phyloP scores from a whole-genome alignment of 2,797 vertebrate species.

The Lepidocolaptes lacrymiger region DNA sequence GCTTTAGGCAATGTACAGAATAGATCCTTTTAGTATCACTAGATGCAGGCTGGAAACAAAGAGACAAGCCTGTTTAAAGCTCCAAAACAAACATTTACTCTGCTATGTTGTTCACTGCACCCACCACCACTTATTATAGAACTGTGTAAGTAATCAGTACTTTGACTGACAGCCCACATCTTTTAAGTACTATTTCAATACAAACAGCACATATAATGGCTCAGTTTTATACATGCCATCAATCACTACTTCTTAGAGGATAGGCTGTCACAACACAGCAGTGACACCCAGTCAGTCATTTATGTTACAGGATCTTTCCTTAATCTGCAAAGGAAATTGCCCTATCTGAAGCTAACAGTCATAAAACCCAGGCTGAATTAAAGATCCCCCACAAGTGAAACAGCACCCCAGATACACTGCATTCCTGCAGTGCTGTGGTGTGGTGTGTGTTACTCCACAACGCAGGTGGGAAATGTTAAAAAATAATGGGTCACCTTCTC shows the following conservation, averaged over 20 bases:
- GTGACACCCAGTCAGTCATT: slow-evolving; percentile 31
- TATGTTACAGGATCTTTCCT: neutral
- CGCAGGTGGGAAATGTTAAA: neutral
- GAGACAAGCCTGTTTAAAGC: neutral
- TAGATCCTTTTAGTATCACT: neutral
- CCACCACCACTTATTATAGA: neutral
- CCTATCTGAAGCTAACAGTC: neutral
- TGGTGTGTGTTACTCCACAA: neutral
- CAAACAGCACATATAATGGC: slow-evolving; percentile 31
- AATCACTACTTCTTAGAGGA: slow-evolving; percentile 53
- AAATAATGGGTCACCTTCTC: neutral
- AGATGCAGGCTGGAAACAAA: neutral
- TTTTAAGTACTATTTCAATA: slow-evolving; percentile 26
- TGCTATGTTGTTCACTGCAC: neutral
- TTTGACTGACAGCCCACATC: slow-evolving; percentile 51
- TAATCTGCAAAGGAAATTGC: slow-evolving; percentile 22
- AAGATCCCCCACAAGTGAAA: neutral
- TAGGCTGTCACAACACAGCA: slow-evolving; percentile 64
- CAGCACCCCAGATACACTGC: neutral
- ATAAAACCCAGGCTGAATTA: neutral
- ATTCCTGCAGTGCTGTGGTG: neutral
- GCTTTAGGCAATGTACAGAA: neutral
- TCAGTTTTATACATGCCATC: slow-evolving; percentile 29
- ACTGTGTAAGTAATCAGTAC: slow-evolving; percentile 16
- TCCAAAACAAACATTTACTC: neutral